Conservation (phyloP, 2,797 vertebrate genomes). For the Clarias laeviceps region DNA sequence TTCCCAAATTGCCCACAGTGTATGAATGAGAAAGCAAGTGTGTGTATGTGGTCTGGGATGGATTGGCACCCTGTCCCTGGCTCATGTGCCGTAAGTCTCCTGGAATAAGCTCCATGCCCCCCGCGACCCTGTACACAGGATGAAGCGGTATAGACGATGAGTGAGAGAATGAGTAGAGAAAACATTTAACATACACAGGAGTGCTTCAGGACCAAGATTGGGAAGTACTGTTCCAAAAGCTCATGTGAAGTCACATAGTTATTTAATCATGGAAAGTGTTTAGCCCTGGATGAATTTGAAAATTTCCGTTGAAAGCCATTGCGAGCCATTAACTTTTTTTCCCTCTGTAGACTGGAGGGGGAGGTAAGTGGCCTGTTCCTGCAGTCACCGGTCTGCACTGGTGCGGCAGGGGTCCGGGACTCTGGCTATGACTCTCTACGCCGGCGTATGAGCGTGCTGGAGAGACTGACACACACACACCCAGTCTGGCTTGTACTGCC, state of each 20-base stretch:
- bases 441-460: slow-evolving; percentile 86
- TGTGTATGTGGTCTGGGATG: too few relatives aligned
- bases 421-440: slow-evolving; percentile 91
- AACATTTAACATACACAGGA: background rate
- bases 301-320: background rate
- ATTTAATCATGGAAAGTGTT: background rate
- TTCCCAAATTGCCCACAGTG: too few relatives aligned
- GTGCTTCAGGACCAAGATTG: background rate
- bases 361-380: slow-evolving; percentile 79
- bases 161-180: background rate
- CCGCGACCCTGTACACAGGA: too few relatives aligned
- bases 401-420: slow-evolving; percentile 77
- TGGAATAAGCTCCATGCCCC: too few relatives aligned
- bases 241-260: background rate
- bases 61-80: too few relatives aligned
- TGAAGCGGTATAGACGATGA: too few relatives aligned
- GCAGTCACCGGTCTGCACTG: slow-evolving; percentile 66
- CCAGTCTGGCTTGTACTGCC: slow-evolving; percentile 89
- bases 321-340: background rate
- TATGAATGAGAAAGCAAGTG: too few relatives aligned
- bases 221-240: background rate
- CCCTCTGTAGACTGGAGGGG: slow-evolving; percentile 72
- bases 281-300: background rate
- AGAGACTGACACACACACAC: slow-evolving; percentile 88
- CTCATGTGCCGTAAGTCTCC: too few relatives aligned